Percentiles rank a stretch among this genome's conserved stretches.
phyloP scores from a whole-genome alignment of 2,113 vertebrate species.

The Cyprinodon variegatus region DNA sequence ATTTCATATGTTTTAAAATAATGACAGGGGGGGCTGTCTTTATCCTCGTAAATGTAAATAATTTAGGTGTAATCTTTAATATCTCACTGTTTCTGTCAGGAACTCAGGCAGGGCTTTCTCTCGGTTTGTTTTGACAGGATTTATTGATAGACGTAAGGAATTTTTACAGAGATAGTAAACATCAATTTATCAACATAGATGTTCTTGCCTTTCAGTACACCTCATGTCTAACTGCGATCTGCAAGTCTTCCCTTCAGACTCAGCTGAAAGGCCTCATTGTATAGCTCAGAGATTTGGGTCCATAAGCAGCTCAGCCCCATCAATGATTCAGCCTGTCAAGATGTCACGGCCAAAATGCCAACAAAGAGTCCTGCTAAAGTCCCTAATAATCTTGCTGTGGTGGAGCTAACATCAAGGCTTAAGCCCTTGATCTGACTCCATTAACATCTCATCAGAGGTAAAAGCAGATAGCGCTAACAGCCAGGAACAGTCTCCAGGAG shows the following conservation, averaged over 20 bases:
- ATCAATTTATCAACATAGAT: neutral
- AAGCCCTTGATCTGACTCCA: slow-evolving; percentile 65
- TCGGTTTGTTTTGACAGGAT: neutral
- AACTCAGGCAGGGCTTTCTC: neutral
- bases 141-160: neutral
- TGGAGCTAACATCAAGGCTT: slow-evolving; percentile 45
- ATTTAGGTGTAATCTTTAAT: neutral
- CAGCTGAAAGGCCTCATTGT: neutral
- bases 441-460: slow-evolving; percentile 64
- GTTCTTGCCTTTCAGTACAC: neutral
- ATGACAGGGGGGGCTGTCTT: too few species aligned
- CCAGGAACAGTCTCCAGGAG: slow-evolving; percentile 44
- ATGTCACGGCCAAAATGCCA: slow-evolving; percentile 37
- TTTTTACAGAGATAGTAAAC: neutral
- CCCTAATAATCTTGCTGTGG: slow-evolving; percentile 45
- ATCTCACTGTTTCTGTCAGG: neutral
- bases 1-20: too few species aligned
- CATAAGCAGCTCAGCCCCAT: neutral
- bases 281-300: neutral
- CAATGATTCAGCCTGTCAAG: slow-evolving; percentile 28
- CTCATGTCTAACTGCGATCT: neutral
- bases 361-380: slow-evolving; percentile 36
- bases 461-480: slow-evolving; percentile 55
- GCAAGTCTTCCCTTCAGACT: neutral
- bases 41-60: too few species aligned